These are phyloP conservation scores for Seira sanloemensis DNA, from an alignment of 2,888 invertebrate genomes.

Conservation along the genomic window DNA sequence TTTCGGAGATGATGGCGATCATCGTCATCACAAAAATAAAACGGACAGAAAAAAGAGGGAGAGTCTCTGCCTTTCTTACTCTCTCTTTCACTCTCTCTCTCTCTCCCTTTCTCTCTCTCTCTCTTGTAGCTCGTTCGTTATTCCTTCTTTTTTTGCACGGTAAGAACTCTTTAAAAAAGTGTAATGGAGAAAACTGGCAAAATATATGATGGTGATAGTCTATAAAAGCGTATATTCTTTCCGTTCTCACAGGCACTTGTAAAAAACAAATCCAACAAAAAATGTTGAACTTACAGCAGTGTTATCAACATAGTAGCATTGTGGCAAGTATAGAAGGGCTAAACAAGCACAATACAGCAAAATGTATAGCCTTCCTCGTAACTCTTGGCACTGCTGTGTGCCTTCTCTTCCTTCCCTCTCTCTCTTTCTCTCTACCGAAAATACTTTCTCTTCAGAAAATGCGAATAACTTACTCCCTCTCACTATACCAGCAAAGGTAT, in stretches of 20 bases:
- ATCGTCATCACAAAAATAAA: conserved; percentile 31
- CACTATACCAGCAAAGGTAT: neutral
- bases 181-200: conserved; percentile 35
- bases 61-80: conserved; percentile 50
- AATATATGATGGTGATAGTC: conserved; percentile 12
- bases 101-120: conserved; percentile 41
- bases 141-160: conserved; percentile 9
- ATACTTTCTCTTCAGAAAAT: too few relatives aligned
- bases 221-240: conserved; percentile 4
- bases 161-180: conserved; percentile 28
- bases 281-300: conserved; percentile 14
- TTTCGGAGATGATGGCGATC: conserved; percentile 36
- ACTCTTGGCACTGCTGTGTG: conserved; percentile 29
- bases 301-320: neutral
- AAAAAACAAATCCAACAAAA: neutral
- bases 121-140: conserved; percentile 46
- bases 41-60: conserved; percentile 44
- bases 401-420: conserved; percentile 22
- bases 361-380: conserved; percentile 22
- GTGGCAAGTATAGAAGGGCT: neutral
- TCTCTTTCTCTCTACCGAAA: neutral
- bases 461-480: too few relatives aligned
- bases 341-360: conserved; percentile 13
- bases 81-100: conserved; percentile 35
- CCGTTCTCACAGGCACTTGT: conserved; percentile 1